A percentile compares a stretch with the other conserved stretches of the same genome.
Conservation (phyloP, 2,888 invertebrate species). For the Aspidiotus rigidus region DNA sequence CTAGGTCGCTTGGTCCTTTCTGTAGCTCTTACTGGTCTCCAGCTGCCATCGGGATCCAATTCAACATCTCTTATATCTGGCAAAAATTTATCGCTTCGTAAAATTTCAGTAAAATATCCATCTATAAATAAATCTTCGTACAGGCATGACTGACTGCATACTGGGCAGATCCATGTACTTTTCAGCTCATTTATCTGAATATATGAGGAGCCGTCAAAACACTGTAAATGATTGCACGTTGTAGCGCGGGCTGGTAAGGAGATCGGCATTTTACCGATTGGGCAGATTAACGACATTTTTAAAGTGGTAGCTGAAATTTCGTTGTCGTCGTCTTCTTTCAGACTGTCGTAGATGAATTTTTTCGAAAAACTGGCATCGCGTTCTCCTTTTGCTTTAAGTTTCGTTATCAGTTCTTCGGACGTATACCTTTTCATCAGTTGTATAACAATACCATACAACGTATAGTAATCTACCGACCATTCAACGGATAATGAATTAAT, state of each 20-base stretch:
- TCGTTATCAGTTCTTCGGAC: conserved; percentile 21
- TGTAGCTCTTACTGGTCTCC: neutral
- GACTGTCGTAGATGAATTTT: conserved; percentile 19
- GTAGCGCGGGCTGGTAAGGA: conserved; percentile 43
- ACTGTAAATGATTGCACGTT: conserved; percentile 49
- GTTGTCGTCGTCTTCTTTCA: conserved; percentile 39
- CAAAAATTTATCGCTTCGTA: conserved; percentile 15
- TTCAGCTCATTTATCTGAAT: conserved; percentile 50
- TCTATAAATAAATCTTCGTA: conserved; percentile 48
- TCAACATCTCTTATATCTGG: conserved; percentile 15
- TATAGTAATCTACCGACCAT: conserved; percentile 19
- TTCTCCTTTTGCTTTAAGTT: conserved; percentile 15
- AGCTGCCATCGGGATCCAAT: conserved; percentile 21
- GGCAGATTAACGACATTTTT: conserved; percentile 34
- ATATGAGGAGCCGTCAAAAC: conserved; percentile 47
- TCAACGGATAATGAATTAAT: conserved; percentile 11
- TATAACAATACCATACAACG: conserved; percentile 13
- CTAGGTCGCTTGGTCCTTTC: conserved; percentile 5
- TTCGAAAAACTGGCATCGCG: conserved; percentile 17
- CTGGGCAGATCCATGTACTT: conserved; percentile 50
- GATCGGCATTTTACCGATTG: conserved; percentile 41
- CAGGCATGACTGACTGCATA: conserved; percentile 47
- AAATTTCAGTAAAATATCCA: conserved; percentile 41
- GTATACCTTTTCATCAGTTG: conserved; percentile 5
- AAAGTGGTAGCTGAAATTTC: conserved; percentile 28